phyloP scores from a whole-genome alignment of 2,888 invertebrate species.

The Plemyria rubiginata region DNA sequence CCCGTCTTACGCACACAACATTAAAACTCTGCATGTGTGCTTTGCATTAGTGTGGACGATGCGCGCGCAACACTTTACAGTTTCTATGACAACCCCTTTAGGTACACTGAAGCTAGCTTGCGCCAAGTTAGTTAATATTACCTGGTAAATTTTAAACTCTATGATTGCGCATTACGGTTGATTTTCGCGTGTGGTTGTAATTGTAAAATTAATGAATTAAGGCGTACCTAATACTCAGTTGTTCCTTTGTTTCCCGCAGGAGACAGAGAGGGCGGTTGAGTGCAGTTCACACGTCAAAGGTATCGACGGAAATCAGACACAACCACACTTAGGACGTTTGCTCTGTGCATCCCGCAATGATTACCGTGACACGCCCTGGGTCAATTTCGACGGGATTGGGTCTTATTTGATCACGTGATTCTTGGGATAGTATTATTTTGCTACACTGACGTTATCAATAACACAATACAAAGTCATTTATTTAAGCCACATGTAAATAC shows the following conservation, averaged over 20 bases:
- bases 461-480: too few relatives aligned
- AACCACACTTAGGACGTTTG: neutral
- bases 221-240: conserved; percentile 74
- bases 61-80: conserved; percentile 81
- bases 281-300: conserved; percentile 27
- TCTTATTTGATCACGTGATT: too few relatives aligned
- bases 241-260: conserved; percentile 63
- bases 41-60: conserved; percentile 55
- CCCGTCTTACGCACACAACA: conserved; percentile 62
- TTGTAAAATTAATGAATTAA: conserved; percentile 82
- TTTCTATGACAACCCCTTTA: conserved; percentile 84
- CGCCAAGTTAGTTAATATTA: conserved; percentile 56
- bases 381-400: neutral
- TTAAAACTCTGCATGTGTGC: conserved; percentile 57
- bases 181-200: conserved; percentile 19
- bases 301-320: conserved; percentile 20
- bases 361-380: conserved; percentile 7
- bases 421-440: too few relatives aligned
- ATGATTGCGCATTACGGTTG: conserved; percentile 9
- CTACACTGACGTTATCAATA: too few relatives aligned
- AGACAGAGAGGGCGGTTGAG: conserved; percentile 55
- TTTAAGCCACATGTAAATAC: too few relatives aligned
- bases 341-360: neutral
- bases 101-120: conserved; percentile 75
- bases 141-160: conserved; percentile 16